Percentiles rank a stretch among this genome's conserved stretches.
phyloP scores from a whole-genome alignment of 2,113 vertebrate genomes.

The Bothrops jararaca region DNA sequence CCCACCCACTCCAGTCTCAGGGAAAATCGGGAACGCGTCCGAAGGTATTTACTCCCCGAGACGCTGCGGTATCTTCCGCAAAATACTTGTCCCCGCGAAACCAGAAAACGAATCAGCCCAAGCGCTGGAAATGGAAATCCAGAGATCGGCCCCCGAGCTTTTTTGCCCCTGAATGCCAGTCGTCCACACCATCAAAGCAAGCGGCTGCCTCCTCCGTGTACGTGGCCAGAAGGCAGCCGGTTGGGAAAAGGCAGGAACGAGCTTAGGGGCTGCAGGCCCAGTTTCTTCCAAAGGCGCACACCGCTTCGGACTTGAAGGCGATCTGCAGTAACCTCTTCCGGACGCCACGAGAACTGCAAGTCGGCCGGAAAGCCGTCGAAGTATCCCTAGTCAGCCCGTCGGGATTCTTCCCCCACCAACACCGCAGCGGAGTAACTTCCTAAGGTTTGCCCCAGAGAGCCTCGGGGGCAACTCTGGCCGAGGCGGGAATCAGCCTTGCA shows the following conservation, averaged over 20 bases:
- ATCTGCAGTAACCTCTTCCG: constrained; percentile 59
- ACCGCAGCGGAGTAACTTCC: background rate
- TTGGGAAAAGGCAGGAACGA: background rate
- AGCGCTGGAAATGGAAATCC: background rate
- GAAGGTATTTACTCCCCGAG: background rate
- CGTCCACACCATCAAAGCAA: background rate
- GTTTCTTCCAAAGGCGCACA: background rate
- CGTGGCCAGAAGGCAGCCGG: rapidly evolving
- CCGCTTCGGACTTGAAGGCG: background rate
- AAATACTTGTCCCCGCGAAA: background rate
- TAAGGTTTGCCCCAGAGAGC: background rate
- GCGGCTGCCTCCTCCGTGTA: background rate
- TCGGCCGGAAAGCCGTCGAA: rapidly evolving
- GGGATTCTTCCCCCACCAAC: rapidly evolving
- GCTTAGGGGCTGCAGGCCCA: background rate
- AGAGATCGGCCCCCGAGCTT: background rate
- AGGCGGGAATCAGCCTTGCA: background rate
- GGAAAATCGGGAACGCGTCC: background rate
- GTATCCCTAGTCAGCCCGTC: background rate
- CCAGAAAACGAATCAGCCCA: background rate
- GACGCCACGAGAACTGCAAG: constrained; percentile 23
- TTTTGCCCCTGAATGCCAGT: background rate
- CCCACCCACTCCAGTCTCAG: background rate
- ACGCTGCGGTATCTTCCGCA: background rate
- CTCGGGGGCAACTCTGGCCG: background rate